Conservation (phyloP, 2,888 invertebrate species). For the Tipula unca region DNA sequence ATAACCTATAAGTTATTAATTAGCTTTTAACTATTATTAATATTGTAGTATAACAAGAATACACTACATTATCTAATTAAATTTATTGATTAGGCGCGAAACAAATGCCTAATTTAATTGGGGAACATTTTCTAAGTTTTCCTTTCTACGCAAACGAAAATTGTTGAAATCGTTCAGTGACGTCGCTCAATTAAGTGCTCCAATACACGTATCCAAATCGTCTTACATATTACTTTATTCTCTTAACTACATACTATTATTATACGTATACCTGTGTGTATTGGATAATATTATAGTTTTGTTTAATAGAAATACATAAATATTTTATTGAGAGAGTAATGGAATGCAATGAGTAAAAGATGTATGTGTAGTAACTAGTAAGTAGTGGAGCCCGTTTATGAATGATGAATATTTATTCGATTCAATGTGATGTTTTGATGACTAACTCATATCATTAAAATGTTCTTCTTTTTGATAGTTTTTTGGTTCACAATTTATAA, state of each 20-base stretch:
- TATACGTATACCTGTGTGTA: not conserved
- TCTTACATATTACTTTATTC: not conserved
- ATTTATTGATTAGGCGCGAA: not conserved
- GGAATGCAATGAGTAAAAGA: not conserved
- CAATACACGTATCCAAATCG: not conserved
- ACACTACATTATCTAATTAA: not conserved
- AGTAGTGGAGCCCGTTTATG: not conserved
- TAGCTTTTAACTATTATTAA: not conserved
- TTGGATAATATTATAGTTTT: not conserved
- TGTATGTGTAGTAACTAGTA: not conserved
- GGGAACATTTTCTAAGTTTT: not conserved
- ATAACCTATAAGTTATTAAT: not conserved
- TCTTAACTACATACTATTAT: not conserved
- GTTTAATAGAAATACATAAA: not conserved
- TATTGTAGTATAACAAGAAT: not conserved
- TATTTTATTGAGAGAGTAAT: not conserved
- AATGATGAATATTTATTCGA: not conserved
- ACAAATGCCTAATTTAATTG: not conserved
- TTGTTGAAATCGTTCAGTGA: constrained; percentile 8
- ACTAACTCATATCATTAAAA: not conserved
- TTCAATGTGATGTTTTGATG: not conserved
- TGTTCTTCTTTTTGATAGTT: not conserved
- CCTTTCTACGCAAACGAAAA: not conserved
- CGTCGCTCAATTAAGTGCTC: not conserved
- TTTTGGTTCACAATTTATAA: not conserved